Evolutionary conservation across 2,888 invertebrate species (phyloP), one percentile per base, ranked within the genome.

Genomic region (Arenicola marina): DNA sequence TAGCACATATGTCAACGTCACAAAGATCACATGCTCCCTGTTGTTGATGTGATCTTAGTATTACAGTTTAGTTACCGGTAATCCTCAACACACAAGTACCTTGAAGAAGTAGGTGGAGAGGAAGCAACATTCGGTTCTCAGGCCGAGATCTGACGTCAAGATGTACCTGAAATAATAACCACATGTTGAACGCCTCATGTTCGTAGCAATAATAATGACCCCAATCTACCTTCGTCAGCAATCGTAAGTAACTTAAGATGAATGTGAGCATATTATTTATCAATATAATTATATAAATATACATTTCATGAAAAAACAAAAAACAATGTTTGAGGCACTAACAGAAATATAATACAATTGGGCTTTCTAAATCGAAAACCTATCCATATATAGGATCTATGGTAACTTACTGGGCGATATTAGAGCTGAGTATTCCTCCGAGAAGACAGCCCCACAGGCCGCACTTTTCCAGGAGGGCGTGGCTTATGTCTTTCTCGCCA

Each of bases 401-500:
- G 2, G 18, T 29, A 11, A 62, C 80, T 70, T 74, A 82, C 81
- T 83, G 82, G 28, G 83, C 81, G 48, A 83, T 80, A 66, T 82
- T 82, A 3, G 81, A 79, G 24, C 79, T 73, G 2, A 83, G 70
- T 4, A 80, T 70, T 2, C 78, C 82, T 18, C 76, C 80, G 29
- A 81, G 67, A 1, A 83, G 54, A 74, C 82, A 82, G 18, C 81
- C 82, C 83, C 83, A 83, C 54, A 83, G 70, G 2, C 83, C 83
- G 73, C 79, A 82, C 32, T 75, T 73, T 45, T 76, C 64, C 45
- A 82, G 71, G 48, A 83, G 69, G 32, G 72, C 68, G 0, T 57
- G 56, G 48, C 78, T 74, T 59, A 77, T 70, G 63, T 81, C 79
- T 4, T 33, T 46, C 24, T 61, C 60, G 3, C 54, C 56, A 45